Conservation (phyloP, 2,797 vertebrate species). For the Lacerta bilineata region DNA sequence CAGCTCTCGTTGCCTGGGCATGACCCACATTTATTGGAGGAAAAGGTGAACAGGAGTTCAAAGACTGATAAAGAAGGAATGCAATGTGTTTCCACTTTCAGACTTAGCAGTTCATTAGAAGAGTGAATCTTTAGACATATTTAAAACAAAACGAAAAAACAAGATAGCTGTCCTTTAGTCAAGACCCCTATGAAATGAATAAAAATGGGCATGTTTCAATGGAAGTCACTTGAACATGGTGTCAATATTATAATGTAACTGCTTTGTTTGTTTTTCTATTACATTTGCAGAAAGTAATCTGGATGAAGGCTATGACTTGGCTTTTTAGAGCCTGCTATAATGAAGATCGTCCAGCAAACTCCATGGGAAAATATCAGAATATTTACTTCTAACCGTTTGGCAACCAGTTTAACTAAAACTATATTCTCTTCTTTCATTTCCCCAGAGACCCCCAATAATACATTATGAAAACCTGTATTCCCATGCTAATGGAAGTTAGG, state of each 20-base stretch:
- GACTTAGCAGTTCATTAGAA: no score
- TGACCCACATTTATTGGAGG: not conserved
- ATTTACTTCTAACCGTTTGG: not conserved
- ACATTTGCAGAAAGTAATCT: conserved; percentile 55
- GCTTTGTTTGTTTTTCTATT: conserved; percentile 6
- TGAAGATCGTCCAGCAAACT: not conserved
- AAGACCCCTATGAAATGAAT: not conserved
- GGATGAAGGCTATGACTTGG: not conserved
- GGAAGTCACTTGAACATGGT: not conserved
- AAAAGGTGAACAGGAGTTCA: not conserved
- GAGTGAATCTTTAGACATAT: no score
- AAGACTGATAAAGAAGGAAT: not conserved
- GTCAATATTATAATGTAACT: conserved; percentile 24
- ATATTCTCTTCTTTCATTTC: not conserved
- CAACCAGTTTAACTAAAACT: not conserved
- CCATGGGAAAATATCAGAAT: not conserved
- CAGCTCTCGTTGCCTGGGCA: not conserved
- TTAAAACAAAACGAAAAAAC: not conserved
- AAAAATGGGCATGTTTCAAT: not conserved
- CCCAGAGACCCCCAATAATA: no score
- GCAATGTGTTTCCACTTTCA: not conserved
- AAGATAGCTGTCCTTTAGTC: not conserved
- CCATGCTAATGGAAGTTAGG: not conserved
- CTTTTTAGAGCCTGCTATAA: not conserved
- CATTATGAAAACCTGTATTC: no score